phyloP scores from a whole-genome alignment of 2,888 invertebrate genomes.

The Pollenia labialis region DNA sequence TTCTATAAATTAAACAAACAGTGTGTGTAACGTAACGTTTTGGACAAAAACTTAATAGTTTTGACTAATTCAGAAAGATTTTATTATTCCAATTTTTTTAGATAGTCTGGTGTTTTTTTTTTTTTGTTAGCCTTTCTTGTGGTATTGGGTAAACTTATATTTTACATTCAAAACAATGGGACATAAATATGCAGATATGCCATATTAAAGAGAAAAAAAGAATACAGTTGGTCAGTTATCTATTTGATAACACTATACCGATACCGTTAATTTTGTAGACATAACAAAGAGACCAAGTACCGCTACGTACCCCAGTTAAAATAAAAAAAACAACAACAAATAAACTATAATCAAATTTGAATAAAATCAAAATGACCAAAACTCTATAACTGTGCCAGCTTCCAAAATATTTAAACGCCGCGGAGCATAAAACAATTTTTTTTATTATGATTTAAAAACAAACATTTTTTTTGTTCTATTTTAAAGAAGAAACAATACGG shows the following conservation, averaged over 20 bases:
- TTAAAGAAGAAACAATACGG: too few relatives aligned
- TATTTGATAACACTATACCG: slow-evolving; percentile 75
- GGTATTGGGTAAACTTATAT: neutral
- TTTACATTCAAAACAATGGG: slow-evolving; percentile 36
- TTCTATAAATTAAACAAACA: neutral
- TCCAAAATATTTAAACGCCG: slow-evolving; percentile 37
- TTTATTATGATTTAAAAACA: slow-evolving; percentile 41
- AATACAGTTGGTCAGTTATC: slow-evolving; percentile 49
- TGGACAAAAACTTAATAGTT: slow-evolving; percentile 47
- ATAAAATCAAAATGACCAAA: neutral
- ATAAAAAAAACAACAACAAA: slow-evolving; percentile 8
- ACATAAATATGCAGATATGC: slow-evolving; percentile 62
- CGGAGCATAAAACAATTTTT: neutral
- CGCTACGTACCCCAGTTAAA: slow-evolving; percentile 81
- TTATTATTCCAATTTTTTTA: slow-evolving; percentile 36
- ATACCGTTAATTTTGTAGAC: slow-evolving; percentile 80
- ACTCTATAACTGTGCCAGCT: neutral
- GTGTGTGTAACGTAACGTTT: slow-evolving; percentile 24
- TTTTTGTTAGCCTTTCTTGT: slow-evolving; percentile 17
- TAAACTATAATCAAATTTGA: neutral
- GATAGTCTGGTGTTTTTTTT: slow-evolving; percentile 26
- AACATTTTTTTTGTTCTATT: neutral
- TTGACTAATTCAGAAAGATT: slow-evolving; percentile 58
- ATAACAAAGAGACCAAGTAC: slow-evolving; percentile 77
- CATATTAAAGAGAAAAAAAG: neutral